These are phyloP conservation scores for Brachystomella parvula DNA, from an alignment of 1,140 invertebrate species.

Conservation along the genomic window DNA sequence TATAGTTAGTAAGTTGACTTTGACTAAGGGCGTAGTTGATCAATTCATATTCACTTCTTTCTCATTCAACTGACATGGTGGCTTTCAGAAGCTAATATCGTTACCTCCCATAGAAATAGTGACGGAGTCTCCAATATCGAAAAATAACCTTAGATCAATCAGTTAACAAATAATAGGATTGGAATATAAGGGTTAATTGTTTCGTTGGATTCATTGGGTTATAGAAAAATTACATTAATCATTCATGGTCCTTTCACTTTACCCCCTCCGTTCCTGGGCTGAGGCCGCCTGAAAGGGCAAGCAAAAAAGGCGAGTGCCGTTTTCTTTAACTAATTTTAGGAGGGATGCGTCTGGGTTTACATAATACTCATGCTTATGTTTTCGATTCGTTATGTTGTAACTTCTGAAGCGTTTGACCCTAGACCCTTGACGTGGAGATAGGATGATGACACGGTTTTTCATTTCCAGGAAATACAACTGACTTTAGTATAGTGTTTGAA, in stretches of 20 bases:
- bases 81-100: background rate
- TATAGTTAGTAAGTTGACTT: background rate
- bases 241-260: background rate
- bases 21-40: background rate
- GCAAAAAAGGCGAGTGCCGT: too few relatives aligned
- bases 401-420: too few relatives aligned
- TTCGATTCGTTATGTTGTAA: too few relatives aligned
- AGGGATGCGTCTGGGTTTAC: too few relatives aligned
- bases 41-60: background rate
- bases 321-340: too few relatives aligned
- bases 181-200: background rate
- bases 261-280: too few relatives aligned
- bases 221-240: background rate
- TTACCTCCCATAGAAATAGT: background rate
- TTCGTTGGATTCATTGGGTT: background rate
- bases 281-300: too few relatives aligned
- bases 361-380: too few relatives aligned
- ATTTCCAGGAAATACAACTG: too few relatives aligned
- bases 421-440: too few relatives aligned
- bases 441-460: too few relatives aligned
- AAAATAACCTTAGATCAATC: background rate
- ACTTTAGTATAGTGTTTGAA: too few relatives aligned
- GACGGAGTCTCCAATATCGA: background rate
- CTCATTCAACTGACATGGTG: background rate
- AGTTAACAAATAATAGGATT: background rate